Percentiles rank a stretch among this genome's conserved stretches.
phyloP scores from a whole-genome alignment of 2,797 vertebrate genomes.

The Falco cherrug region DNA sequence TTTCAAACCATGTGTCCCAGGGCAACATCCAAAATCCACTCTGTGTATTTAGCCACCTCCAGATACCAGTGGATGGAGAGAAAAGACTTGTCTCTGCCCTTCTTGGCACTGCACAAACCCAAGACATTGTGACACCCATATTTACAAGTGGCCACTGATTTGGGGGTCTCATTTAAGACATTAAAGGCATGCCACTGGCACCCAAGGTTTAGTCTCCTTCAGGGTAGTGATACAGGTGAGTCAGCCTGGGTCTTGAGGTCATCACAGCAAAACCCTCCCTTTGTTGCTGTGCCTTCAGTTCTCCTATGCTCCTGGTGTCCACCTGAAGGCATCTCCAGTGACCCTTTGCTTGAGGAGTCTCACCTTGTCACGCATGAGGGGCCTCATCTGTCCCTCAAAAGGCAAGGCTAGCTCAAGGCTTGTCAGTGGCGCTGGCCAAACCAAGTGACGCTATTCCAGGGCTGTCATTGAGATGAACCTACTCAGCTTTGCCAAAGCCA shows the following conservation, averaged over 20 bases:
- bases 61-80: not conserved
- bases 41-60: not conserved
- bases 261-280: not conserved
- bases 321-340: not conserved
- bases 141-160: not conserved
- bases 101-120: not conserved
- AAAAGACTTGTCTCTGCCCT: not conserved
- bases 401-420: not conserved
- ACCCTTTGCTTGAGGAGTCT: not conserved
- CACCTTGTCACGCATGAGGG: not conserved
- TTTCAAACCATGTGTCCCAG: not conserved
- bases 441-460: not conserved
- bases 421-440: not conserved
- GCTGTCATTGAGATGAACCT: not conserved
- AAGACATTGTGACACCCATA: not conserved
- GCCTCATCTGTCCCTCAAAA: slow-evolving; percentile 1
- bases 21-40: not conserved
- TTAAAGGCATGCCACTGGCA: fast-evolving
- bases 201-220: not conserved
- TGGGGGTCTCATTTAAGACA: not conserved
- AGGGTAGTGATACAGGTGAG: not conserved
- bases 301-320: not conserved
- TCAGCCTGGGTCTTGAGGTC: not conserved
- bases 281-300: not conserved
- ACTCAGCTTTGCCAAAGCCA: not conserved